Conservation (phyloP, 2,797 vertebrate genomes). For the Notolabrus celidotus region DNA sequence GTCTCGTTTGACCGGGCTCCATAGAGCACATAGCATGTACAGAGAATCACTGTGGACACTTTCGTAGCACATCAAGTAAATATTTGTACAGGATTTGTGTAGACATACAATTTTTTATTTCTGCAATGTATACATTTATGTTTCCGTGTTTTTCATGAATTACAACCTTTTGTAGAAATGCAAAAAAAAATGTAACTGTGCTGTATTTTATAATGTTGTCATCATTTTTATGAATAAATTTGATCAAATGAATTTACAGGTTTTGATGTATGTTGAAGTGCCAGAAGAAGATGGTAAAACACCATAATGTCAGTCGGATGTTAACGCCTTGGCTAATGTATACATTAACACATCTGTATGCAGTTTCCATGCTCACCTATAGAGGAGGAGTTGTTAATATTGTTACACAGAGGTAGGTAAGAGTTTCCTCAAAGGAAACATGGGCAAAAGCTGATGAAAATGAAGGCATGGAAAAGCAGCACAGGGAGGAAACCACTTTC, state of each 20-base stretch:
- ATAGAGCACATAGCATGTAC: conserved; percentile 13
- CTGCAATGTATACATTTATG: conserved; percentile 61
- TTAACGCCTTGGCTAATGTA: not conserved
- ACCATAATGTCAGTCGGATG: too few relatives aligned
- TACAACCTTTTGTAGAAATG: conserved; percentile 56
- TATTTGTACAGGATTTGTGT: conserved; percentile 72
- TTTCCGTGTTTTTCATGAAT: conserved; percentile 65
- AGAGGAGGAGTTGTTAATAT: not conserved
- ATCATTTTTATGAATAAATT: conserved; percentile 62
- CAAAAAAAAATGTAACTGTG: conserved; percentile 35
- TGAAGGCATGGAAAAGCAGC: not conserved
- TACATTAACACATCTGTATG: too few relatives aligned
- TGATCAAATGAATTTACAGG: conserved; percentile 18
- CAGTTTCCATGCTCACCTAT: not conserved
- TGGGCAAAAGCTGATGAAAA: conserved; percentile 5
- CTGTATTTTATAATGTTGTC: conserved; percentile 53
- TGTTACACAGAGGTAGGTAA: conserved; percentile 9
- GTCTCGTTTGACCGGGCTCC: conserved; percentile 14
- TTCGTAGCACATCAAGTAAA: conserved; percentile 66
- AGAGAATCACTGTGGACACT: conserved; percentile 52
- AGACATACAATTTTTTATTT: conserved; percentile 46
- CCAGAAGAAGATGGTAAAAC: conserved; percentile 1
- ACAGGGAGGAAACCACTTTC: not conserved
- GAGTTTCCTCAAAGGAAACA: not conserved
- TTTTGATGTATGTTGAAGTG: conserved; percentile 1